Conservation (phyloP, 2,888 invertebrate genomes). For the Spialia ferax region DNA sequence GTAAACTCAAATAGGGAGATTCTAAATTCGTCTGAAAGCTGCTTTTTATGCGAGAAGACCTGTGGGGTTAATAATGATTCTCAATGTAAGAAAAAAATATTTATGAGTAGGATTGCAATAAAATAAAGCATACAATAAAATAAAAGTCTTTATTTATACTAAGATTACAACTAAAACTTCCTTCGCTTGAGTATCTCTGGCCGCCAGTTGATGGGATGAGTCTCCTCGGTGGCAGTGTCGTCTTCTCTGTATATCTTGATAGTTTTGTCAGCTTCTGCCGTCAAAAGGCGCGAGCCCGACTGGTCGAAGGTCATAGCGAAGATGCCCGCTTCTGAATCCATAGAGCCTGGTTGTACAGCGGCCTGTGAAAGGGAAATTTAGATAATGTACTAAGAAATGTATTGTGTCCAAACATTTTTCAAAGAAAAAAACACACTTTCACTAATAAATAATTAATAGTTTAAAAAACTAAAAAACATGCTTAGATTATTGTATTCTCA, state of each 20-base stretch:
- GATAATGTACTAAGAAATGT: neutral
- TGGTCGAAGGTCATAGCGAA: slow-evolving; percentile 98
- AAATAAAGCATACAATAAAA: neutral
- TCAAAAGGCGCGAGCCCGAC: slow-evolving; percentile 97
- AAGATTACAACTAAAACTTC: slow-evolving; percentile 89
- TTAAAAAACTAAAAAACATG: too few relatives aligned
- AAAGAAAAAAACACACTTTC: too few relatives aligned
- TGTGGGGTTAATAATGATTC: too few relatives aligned
- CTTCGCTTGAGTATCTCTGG: slow-evolving; percentile 98
- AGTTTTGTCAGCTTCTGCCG: slow-evolving; percentile 99
- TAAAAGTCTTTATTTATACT: slow-evolving; percentile 5
- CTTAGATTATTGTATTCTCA: too few relatives aligned
- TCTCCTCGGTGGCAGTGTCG: slow-evolving; percentile 97
- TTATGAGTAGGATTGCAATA: neutral
- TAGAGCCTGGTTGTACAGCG: slow-evolving; percentile 99
- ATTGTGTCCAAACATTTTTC: too few relatives aligned
- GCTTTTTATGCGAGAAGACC: too few relatives aligned
- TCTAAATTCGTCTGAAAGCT: too few relatives aligned
- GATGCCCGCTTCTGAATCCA: slow-evolving; percentile 99
- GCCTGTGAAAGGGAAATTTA: slow-evolving; percentile 85
- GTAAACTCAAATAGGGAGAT: too few relatives aligned
- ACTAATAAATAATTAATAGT: too few relatives aligned
- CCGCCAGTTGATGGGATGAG: slow-evolving; percentile 98
- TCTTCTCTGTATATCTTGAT: slow-evolving; percentile 99
- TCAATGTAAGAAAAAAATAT: too few relatives aligned